Base-by-base conservation (phyloP, 2,797 vertebrate genomes). In the Ctenopoma kingsleyae region DNA sequence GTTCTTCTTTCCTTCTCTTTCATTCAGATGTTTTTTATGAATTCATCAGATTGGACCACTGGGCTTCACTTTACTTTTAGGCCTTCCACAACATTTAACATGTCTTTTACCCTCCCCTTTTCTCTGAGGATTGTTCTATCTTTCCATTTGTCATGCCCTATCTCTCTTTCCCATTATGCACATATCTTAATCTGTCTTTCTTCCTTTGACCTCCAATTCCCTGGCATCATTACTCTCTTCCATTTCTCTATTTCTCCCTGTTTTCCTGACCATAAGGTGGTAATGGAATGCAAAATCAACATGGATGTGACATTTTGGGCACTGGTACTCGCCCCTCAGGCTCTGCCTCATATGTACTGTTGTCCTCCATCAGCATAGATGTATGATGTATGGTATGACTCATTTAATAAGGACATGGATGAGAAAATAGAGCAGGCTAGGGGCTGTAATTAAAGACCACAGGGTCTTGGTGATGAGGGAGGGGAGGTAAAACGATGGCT, bases 391-490 rank as follows among this genome's bases (percentile, higher is more conserved):
- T 64, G 74, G 67, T 51, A 54, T 75, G 77, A 78, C 71, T 78
- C 59, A 43, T 75, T 67, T 90, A 88, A 86, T 87, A 81, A 87
- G 83, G 86, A 87, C 81, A 84, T 76, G 77, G 77, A 79, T 82
- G 78, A 84, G 79, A 78, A 71, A 76, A 83, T 68, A 78, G 72
- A 81, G 23, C 71, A 81, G 65, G 78, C 81, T 74, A 77, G 76
- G 76, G 84, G 85, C 83, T 89, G 82, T 89, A 92, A 92, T 92
- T 92, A 92, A 90, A 92, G 80, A 87, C 69, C 48, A 62, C 66
- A 77, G 85, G 88, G 82, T 86, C 82, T 77, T 15, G 38, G 67
- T 85, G 83, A 84, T 61, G 59, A 66, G 60, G 63, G 79, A 66
- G 66, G 71, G 81, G 79, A 59, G 72, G 80, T 82, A 86, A 85